These are phyloP conservation scores for Thalassaphorura encarpata DNA, from an alignment of 1,140 invertebrate genomes.

Conservation along the genomic window DNA sequence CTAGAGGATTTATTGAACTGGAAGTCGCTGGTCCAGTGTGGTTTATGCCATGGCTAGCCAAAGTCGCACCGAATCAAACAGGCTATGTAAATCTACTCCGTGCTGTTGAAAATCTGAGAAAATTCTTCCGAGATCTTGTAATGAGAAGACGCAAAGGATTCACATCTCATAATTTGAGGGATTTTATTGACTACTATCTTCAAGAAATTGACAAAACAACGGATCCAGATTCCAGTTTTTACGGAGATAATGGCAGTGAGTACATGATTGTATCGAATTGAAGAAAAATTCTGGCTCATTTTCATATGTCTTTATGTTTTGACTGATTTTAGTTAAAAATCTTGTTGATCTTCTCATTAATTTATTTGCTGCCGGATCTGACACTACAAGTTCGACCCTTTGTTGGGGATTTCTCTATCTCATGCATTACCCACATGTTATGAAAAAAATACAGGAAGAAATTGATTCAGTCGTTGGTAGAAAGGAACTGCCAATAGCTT, in stretches of 20 bases:
- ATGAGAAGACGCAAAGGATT: background rate
- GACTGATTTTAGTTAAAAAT: slow-evolving; percentile 17
- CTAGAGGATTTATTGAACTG: slow-evolving; percentile 13
- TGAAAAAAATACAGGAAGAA: too few species aligned
- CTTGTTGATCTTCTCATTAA: slow-evolving; percentile 7
- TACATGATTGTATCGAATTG: background rate
- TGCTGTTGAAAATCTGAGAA: background rate
- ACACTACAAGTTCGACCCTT: slow-evolving; percentile 66
- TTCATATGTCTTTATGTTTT: background rate
- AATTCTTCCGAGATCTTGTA: background rate
- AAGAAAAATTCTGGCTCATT: slow-evolving; percentile 1
- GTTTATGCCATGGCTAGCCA: slow-evolving; percentile 11
- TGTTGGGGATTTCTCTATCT: slow-evolving; percentile 69
- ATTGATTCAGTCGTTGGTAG: too few species aligned
- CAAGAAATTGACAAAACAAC: slow-evolving; percentile 4
- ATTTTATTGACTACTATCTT: slow-evolving; percentile 4
- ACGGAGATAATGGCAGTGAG: slow-evolving; percentile 2
- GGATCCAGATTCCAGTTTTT: slow-evolving; percentile 7
- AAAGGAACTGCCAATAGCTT: background rate
- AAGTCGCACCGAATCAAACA: background rate
- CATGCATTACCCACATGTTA: slow-evolving; percentile 54
- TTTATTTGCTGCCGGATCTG: slow-evolving; percentile 58
- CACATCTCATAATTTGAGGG: background rate
- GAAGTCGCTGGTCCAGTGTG: background rate
- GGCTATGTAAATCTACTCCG: slow-evolving; percentile 2